Percentiles rank a stretch among this genome's conserved stretches.
Evolutionary conservation across 2,113 vertebrate genomes (phyloP).

Genomic region (Passer montanus): DNA sequence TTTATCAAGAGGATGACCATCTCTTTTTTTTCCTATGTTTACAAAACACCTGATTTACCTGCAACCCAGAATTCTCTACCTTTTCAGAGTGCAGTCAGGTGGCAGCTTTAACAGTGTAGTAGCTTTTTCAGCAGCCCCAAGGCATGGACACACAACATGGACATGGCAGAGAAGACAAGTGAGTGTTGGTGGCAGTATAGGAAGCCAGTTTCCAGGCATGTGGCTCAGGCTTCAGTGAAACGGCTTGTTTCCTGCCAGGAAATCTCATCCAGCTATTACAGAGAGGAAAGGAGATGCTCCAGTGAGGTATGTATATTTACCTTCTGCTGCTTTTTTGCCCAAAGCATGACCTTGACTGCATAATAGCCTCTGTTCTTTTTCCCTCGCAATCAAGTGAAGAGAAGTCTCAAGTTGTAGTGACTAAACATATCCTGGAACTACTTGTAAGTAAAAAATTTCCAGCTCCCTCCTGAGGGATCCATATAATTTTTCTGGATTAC

Average conservation of each 20-base stretch:
- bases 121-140: not conserved
- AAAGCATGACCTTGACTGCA: not conserved
- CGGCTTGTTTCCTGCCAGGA: not conserved
- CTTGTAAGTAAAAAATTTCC: not conserved
- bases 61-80: not conserved
- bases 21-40: not conserved
- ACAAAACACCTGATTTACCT: not conserved
- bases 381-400: not conserved
- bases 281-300: not conserved
- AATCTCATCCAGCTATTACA: not conserved
- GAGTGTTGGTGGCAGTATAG: not conserved
- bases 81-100: not conserved
- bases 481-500: not conserved
- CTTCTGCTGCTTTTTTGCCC: not conserved
- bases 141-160: fast-evolving
- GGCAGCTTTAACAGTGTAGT: not conserved
- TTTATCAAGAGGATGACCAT: not conserved
- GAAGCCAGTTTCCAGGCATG: not conserved
- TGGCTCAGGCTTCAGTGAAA: not conserved
- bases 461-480: not conserved
- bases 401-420: not conserved
- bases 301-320: not conserved
- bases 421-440: not conserved
- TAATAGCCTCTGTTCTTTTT: not conserved
- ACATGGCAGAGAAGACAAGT: not conserved